phyloP scores from a whole-genome alignment of 1,140 invertebrate genomes.

The Drosophila pandora region DNA sequence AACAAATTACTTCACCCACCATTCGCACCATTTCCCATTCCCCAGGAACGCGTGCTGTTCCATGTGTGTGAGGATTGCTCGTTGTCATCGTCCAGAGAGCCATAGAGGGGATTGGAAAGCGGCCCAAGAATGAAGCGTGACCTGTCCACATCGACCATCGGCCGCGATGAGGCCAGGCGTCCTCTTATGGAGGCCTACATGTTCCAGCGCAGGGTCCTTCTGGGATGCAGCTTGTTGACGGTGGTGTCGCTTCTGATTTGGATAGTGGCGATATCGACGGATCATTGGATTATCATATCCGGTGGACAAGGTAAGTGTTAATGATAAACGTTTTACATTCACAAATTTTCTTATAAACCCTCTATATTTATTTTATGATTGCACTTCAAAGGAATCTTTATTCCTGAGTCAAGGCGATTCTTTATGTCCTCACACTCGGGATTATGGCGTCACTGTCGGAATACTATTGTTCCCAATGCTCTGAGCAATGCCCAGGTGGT shows the following conservation, averaged over 20 bases:
- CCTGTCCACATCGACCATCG: conserved; percentile 86
- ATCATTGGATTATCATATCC: conserved; percentile 89
- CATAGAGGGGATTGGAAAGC: conserved; percentile 21
- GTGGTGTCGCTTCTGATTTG: conserved; percentile 88
- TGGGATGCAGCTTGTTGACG: conserved; percentile 88
- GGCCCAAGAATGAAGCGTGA: conserved; percentile 70
- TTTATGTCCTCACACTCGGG: conserved; percentile 87
- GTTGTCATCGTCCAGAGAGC: conserved; percentile 65
- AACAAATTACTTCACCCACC: conserved; percentile 5
- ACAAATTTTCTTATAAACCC: too few species aligned
- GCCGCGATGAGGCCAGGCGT: conserved; percentile 84
- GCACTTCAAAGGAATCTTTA: conserved; percentile 85
- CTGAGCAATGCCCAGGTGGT: conserved; percentile 68
- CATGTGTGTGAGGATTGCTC: conserved; percentile 78
- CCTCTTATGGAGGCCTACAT: conserved; percentile 86
- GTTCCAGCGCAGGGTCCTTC: conserved; percentile 88
- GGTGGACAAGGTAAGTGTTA: conserved; percentile 83
- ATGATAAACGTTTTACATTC: not conserved
- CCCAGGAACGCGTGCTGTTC: conserved; percentile 68
- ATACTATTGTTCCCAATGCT: conserved; percentile 72
- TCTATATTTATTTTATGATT: conserved; percentile 29
- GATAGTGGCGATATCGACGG: conserved; percentile 90
- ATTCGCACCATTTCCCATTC: not conserved
- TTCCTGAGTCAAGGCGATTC: conserved; percentile 85
- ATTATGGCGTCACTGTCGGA: conserved; percentile 88